Evolutionary conservation across 37 sponge, comb jelly and placozoan species (phyloP), one percentile per base, ranked within the genome.

Genomic region (Beroe forskalii): DNA sequence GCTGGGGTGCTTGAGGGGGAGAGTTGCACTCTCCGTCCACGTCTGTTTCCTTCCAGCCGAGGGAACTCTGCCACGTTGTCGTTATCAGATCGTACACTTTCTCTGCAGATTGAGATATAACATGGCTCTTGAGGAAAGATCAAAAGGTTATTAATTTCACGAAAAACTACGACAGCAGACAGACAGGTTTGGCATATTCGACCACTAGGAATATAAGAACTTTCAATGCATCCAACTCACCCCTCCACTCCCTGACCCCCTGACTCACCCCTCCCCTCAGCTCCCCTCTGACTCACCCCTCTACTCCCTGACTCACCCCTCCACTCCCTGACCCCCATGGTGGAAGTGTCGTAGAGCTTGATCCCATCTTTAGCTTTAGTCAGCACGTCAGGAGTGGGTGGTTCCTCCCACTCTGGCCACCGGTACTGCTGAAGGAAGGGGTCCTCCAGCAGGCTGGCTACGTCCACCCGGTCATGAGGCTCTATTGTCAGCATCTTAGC

Each of bases 401-500:
- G 27, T 35, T 69, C 33, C 72, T 69, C 72, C 38, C 35, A 69
- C 20, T 69, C 72, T 36, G 38, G 2, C 72, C 72, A 69, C 38
- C 72, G 27, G 72, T 35, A 69, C 39, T 14, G 32, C 38, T 69
- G 72, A 9, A 69, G 72, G 38, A 69, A 69, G 8, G 36, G 72
- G 38, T 69, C 33, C 4, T 69, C 72, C 38, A 69, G 38, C 1
- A 69, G 27, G 28, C 1, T 36, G 9, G 36, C 39, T 8, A 69
- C 72, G 39, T 69, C 39, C 35, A 32, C 32, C 14, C 72, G 27
- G 17, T 27, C 27, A 33, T 27, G 27, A 0, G 72, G 72, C 27
- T 69, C 72, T 69, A 69, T 69, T 35, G 72, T 69, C 72, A 69
- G 39, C 72, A 69, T 69, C 38, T 69, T 28, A 1, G 72, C 72